A percentile compares a stretch with the other conserved stretches of the same genome.
Conservation (phyloP, 2,113 vertebrate genomes). For the Dicentrarchus labrax region DNA sequence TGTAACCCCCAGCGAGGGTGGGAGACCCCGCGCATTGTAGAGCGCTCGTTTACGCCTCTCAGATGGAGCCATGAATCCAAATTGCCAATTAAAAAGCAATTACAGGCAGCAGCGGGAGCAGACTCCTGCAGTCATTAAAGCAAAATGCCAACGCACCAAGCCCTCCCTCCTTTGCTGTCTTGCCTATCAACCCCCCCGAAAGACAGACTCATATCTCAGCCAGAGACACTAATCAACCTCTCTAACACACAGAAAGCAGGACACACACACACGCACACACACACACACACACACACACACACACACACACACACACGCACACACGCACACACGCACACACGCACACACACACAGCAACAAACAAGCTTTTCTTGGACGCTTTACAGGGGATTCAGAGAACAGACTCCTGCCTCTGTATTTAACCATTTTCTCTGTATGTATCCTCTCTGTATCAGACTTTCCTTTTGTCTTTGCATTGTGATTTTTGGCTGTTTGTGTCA, state of each 20-base stretch:
- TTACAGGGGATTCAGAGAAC: constrained; percentile 20
- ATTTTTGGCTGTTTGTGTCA: not conserved
- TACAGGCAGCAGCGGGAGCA: constrained; percentile 84
- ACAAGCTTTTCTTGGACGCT: constrained; percentile 40
- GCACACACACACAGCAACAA: constrained; percentile 45
- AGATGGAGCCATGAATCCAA: constrained; percentile 85
- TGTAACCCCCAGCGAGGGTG: constrained; percentile 71
- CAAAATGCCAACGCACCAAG: constrained; percentile 80
- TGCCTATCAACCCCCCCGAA: constrained; percentile 61
- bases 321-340: too few species aligned
- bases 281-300: too few species aligned
- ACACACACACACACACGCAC: too few species aligned
- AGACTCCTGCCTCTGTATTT: constrained; percentile 24
- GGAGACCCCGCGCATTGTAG: constrained; percentile 76
- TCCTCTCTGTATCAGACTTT: not conserved
- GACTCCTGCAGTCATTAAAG: constrained; percentile 83
- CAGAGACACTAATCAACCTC: constrained; percentile 60
- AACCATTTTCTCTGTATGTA: not conserved
- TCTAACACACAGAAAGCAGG: constrained; percentile 50
- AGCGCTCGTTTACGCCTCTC: constrained; percentile 81
- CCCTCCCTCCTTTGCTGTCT: constrained; percentile 60
- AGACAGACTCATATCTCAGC: constrained; percentile 64
- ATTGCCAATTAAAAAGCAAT: constrained; percentile 88
- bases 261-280: too few species aligned
- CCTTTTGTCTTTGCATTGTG: not conserved